phyloP scores from a whole-genome alignment of 2,888 invertebrate genomes.

The Apotomis betuletana region DNA sequence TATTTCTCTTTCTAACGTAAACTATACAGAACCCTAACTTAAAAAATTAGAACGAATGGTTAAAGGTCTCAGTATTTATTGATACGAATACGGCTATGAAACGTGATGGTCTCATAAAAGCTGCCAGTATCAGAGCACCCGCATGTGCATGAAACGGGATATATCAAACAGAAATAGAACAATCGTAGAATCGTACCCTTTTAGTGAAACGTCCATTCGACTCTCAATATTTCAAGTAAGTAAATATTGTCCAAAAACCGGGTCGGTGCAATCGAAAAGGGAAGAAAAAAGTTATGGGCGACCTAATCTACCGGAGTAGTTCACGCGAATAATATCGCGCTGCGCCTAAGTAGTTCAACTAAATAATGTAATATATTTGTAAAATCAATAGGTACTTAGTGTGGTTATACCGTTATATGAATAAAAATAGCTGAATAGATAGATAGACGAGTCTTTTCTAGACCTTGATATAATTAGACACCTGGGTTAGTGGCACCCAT shows the following conservation, averaged over 20 bases:
- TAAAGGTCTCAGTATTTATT: constrained; percentile 5
- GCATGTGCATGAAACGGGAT: not conserved
- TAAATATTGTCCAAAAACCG: not conserved
- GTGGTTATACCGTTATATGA: too few species aligned
- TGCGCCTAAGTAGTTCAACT: too few species aligned
- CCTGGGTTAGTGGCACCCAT: too few species aligned
- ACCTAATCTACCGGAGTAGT: not conserved
- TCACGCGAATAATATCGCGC: too few species aligned
- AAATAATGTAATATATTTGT: too few species aligned
- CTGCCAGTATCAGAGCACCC: constrained; percentile 2
- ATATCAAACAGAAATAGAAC: not conserved
- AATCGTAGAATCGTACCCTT: not conserved
- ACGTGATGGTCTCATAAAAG: constrained; percentile 13
- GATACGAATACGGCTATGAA: constrained; percentile 9
- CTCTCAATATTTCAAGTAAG: not conserved
- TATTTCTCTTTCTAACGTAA: too few species aligned
- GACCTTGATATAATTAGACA: too few species aligned
- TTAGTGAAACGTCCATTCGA: not conserved
- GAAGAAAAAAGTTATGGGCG: not conserved
- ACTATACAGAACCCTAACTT: too few species aligned
- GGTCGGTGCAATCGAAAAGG: not conserved
- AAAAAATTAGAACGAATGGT: not conserved
- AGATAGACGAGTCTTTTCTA: too few species aligned
- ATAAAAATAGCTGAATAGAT: too few species aligned
- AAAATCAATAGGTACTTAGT: too few species aligned